A percentile compares a stretch with the other conserved stretches of the same genome.
Conservation (phyloP, 2,113 vertebrate genomes). For the Pardalotus punctatus region DNA sequence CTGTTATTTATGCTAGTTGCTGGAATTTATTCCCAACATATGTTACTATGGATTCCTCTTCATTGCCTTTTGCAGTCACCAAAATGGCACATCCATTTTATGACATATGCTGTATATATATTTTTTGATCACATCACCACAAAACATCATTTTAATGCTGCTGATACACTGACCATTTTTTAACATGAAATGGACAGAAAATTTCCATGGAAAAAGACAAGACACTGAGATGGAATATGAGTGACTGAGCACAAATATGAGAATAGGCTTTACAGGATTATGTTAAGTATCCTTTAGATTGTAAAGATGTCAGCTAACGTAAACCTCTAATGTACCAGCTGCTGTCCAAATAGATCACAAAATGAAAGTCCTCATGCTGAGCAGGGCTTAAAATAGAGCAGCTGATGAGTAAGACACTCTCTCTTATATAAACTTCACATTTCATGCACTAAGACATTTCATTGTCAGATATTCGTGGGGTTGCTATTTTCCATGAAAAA, state of each 20-base stretch:
- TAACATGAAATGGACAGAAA: not conserved
- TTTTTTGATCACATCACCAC: not conserved
- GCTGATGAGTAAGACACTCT: conserved; percentile 33
- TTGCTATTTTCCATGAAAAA: not conserved
- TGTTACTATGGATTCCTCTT: conserved; percentile 23
- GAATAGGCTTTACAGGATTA: conserved; percentile 9
- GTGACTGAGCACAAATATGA: not conserved
- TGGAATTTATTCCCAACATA: conserved; percentile 8
- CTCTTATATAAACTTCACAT: conserved; percentile 39
- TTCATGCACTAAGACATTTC: not conserved
- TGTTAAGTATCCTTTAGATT: not conserved
- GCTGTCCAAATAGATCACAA: conserved; percentile 49
- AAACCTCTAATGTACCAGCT: conserved; percentile 28
- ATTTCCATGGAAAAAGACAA: not conserved
- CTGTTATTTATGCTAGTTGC: not conserved
- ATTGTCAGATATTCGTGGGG: not conserved
- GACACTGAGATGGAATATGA: not conserved
- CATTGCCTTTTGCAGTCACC: conserved; percentile 28
- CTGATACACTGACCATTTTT: not conserved
- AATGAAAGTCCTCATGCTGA: conserved; percentile 14
- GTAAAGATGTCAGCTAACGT: not conserved
- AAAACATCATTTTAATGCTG: not conserved
- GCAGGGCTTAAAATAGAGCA: conserved; percentile 45
- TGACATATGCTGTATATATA: not conserved
- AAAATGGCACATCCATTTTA: conserved; percentile 1